Conservation (phyloP, 2,797 vertebrate species). For the Cygnus olor region DNA sequence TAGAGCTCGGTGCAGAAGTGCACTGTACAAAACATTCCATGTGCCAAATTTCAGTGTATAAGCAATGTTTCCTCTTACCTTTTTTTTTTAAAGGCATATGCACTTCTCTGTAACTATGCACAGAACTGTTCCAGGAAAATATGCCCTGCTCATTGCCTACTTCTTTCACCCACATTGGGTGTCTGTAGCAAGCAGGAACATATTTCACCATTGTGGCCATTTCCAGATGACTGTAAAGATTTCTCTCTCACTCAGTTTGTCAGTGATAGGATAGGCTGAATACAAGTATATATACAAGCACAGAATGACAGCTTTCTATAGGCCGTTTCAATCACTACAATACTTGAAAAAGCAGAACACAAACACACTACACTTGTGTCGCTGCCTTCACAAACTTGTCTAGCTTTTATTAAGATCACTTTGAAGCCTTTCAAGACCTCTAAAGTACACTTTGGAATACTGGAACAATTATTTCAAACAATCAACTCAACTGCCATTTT, state of each 20-base stretch:
- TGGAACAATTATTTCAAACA: background rate
- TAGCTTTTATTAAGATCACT: background rate
- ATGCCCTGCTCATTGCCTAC: background rate
- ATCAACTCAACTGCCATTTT: background rate
- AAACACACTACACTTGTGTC: accelerated
- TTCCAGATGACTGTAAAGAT: background rate
- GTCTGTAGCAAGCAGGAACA: background rate
- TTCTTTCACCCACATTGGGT: background rate
- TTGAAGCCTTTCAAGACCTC: background rate
- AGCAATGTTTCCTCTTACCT: background rate
- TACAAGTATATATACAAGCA: background rate
- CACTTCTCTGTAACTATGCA: background rate
- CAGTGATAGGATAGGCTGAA: background rate
- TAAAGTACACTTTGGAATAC: background rate
- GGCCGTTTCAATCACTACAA: background rate
- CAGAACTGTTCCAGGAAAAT: background rate
- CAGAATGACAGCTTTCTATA: background rate
- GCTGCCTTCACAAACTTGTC: background rate
- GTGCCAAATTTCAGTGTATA: background rate
- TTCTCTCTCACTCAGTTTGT: background rate
- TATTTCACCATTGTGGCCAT: background rate
- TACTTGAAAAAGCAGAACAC: background rate
- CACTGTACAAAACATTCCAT: background rate
- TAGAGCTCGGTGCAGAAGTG: slow-evolving; percentile 11
- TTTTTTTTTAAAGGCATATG: background rate